Evolutionary conservation across 2,113 vertebrate species (phyloP).

Genomic region (Python bivittatus): DNA sequence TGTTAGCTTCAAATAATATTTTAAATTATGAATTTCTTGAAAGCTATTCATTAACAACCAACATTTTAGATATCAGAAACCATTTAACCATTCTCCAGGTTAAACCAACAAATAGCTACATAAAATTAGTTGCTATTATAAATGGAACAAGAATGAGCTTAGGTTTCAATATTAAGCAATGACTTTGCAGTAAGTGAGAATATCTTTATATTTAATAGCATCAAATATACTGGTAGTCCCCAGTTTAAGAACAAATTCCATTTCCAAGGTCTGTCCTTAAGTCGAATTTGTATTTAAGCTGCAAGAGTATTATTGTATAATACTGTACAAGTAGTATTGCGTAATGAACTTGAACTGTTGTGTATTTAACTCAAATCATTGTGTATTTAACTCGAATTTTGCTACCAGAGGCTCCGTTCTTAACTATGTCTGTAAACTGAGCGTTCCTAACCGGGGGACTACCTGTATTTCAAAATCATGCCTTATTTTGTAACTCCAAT

Average conservation of each 20-base stretch:
- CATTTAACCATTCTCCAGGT: constrained; percentile 38
- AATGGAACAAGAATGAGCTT: constrained; percentile 53
- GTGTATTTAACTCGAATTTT: no score
- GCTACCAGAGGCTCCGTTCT: no score
- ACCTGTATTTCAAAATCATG: constrained; percentile 18
- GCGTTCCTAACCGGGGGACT: no score
- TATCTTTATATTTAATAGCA: constrained; percentile 31
- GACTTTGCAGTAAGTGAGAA: constrained; percentile 32
- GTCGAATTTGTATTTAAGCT: no score
- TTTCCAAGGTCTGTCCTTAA: no score
- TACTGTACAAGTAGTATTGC: no score
- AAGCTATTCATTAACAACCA: constrained; percentile 46
- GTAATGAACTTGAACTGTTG: no score
- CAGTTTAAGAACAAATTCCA: no score
- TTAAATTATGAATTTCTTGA: constrained; percentile 40
- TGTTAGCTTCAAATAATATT: neutral
- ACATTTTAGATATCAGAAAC: constrained; percentile 42
- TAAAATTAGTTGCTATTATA: constrained; percentile 72
- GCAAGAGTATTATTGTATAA: no score
- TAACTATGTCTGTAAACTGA: no score
- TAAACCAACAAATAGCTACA: constrained; percentile 68
- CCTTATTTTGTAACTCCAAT: constrained; percentile 44
- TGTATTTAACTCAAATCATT: no score
- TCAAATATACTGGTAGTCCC: no score
- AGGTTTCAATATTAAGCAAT: constrained; percentile 69